phyloP scores from a whole-genome alignment of 2,797 vertebrate species.

The Loris lydekkerianus region DNA sequence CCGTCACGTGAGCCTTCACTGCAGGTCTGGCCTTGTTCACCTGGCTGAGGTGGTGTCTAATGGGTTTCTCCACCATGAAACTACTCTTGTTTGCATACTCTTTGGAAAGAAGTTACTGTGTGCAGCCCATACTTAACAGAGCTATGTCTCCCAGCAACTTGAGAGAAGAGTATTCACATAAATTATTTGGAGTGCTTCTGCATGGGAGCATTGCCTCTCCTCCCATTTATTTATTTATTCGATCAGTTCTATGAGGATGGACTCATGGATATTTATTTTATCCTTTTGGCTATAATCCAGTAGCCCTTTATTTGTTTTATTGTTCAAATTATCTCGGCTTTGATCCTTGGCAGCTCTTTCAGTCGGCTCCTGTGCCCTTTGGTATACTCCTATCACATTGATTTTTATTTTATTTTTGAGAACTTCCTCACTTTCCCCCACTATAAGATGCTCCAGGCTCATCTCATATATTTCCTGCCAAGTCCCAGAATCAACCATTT shows the following conservation, averaged over 20 bases:
- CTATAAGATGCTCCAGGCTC: background rate
- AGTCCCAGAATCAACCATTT: background rate
- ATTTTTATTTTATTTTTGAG: background rate
- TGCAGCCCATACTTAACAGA: rapidly evolving
- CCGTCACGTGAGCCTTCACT: background rate
- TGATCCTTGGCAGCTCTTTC: background rate
- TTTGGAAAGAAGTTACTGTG: rapidly evolving
- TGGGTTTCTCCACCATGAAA: rapidly evolving
- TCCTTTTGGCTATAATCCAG: background rate
- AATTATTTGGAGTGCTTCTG: background rate
- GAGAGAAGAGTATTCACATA: rapidly evolving
- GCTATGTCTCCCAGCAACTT: rapidly evolving
- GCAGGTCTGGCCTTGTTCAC: background rate
- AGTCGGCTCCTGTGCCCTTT: rapidly evolving
- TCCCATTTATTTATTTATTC: background rate
- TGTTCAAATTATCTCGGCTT: background rate
- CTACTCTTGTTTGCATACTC: background rate
- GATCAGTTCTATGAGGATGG: background rate
- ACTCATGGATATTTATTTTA: background rate
- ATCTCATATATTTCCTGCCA: background rate
- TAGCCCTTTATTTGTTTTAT: background rate
- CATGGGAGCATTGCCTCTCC: background rate
- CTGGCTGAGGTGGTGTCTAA: background rate
- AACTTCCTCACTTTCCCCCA: background rate
- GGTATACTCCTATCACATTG: rapidly evolving